phyloP scores from a whole-genome alignment of 2,113 vertebrate genomes.

The Aspidoscelis tigris region DNA sequence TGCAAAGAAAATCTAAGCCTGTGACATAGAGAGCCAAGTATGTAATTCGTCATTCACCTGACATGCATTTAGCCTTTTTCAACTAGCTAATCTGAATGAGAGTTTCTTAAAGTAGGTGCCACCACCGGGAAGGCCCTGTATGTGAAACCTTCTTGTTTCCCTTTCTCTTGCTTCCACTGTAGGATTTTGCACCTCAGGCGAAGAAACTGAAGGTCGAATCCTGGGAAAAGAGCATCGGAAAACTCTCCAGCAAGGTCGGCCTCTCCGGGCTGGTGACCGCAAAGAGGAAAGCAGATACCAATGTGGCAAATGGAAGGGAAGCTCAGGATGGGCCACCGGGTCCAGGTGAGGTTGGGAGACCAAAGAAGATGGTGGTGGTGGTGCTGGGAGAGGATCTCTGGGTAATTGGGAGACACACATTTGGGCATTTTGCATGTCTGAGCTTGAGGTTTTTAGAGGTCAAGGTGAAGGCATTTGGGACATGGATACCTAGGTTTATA shows the following conservation, averaged over 20 bases:
- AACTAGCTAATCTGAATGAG: too few relatives aligned
- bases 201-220: slow-evolving; percentile 81
- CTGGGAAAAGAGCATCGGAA: slow-evolving; percentile 85
- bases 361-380: background rate
- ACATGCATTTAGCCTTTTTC: too few relatives aligned
- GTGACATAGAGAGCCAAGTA: too few relatives aligned
- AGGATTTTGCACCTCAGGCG: slow-evolving; percentile 58
- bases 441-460: too few relatives aligned
- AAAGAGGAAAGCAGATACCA: slow-evolving; percentile 58
- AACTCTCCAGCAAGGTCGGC: slow-evolving; percentile 66
- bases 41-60: too few relatives aligned
- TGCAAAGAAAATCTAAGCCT: too few relatives aligned
- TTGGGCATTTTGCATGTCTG: too few relatives aligned
- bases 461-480: too few relatives aligned
- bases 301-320: background rate
- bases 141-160: rapidly evolving
- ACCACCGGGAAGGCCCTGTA: rapidly evolving
- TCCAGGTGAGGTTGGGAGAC: background rate
- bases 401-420: too few relatives aligned
- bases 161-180: rapidly evolving
- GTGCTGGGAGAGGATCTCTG: too few relatives aligned
- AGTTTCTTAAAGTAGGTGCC: too few relatives aligned
- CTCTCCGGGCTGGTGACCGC: slow-evolving; percentile 82
- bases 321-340: rapidly evolving
- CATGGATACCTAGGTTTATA: too few relatives aligned